Base-by-base conservation (phyloP, 2,888 invertebrate species). In the Troglohyphantes excavatus region DNA sequence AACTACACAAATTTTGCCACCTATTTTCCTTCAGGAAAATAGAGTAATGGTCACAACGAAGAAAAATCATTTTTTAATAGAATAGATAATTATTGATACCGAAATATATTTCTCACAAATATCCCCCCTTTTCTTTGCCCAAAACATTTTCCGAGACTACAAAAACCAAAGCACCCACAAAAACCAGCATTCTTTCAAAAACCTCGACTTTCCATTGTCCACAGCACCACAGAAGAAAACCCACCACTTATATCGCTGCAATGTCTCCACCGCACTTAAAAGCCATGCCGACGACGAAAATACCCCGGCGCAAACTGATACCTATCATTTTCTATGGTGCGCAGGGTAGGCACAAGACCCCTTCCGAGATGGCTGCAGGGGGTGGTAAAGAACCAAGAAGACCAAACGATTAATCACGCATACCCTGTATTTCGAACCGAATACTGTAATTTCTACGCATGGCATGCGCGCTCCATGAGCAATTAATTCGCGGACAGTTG, bases 401-500 rank as follows among this genome's bases (percentile, higher is more conserved):
- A 59, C 21, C 19, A 61, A 39, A 23, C 83, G 73, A 83, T 83
- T 83, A 83, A 83, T 83, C 83, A 83, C 72, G 61, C 73, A 65
- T 65, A 73, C 70, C 72, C 68, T 53, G 68, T 46, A 68, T 27
- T 82, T 82, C 27, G 26, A 59, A 29, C 26, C n/a, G 61, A 72
- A 29, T 72, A 82, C 83, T 73, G 73, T 83, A 83, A 83, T 83
- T 83, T 83, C 27, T 43, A 43, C 17, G 17, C 46, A 13, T 68
- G 61, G 53, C 85, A 76, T 76, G 76, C 59, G 85, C 70, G 23
- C 39, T 85, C 76, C 67, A 59, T 61, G 85, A 61, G 70, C 68
- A 85, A 76, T 85, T 78, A 76, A 85, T 85, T 85, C 68, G 76
- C n/a, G 78, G 76, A 76, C 85, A 85, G 85, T 85, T 76, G 59